Conservation (phyloP, 2,888 invertebrate species). For the Leptinotarsa haldemani region DNA sequence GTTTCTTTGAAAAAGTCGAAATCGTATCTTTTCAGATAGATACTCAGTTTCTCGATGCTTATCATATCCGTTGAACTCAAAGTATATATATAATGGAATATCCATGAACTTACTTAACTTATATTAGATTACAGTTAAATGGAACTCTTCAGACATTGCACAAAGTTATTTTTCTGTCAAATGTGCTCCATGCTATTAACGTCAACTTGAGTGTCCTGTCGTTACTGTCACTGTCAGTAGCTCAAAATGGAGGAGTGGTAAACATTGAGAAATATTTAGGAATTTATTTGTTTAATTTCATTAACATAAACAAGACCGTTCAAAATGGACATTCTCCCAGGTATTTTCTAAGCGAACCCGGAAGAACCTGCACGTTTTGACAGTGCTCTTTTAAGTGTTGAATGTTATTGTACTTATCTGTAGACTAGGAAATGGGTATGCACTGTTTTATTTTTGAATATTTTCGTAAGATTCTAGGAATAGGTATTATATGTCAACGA, state of each 20-base stretch:
- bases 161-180: not conserved
- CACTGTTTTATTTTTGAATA: slow-evolving; percentile 5
- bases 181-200: not conserved
- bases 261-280: slow-evolving; percentile 44
- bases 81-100: too few relatives aligned
- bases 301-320: slow-evolving; percentile 50
- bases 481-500: slow-evolving; percentile 2
- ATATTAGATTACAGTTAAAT: too few relatives aligned
- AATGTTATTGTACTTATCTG: slow-evolving; percentile 37
- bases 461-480: not conserved
- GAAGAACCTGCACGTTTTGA: slow-evolving; percentile 48
- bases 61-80: too few relatives aligned
- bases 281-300: slow-evolving; percentile 56
- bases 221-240: slow-evolving; percentile 31
- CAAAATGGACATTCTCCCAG: slow-evolving; percentile 61
- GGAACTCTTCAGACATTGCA: too few relatives aligned
- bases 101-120: too few relatives aligned
- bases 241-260: slow-evolving; percentile 41
- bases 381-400: slow-evolving; percentile 43
- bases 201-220: not conserved
- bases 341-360: slow-evolving; percentile 55
- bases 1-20: too few relatives aligned
- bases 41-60: too few relatives aligned
- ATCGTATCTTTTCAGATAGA: too few relatives aligned
- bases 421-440: slow-evolving; percentile 55